Evolutionary conservation across 1,140 invertebrate species (phyloP).

Genomic region (Aphelinus atriplicis): DNA sequence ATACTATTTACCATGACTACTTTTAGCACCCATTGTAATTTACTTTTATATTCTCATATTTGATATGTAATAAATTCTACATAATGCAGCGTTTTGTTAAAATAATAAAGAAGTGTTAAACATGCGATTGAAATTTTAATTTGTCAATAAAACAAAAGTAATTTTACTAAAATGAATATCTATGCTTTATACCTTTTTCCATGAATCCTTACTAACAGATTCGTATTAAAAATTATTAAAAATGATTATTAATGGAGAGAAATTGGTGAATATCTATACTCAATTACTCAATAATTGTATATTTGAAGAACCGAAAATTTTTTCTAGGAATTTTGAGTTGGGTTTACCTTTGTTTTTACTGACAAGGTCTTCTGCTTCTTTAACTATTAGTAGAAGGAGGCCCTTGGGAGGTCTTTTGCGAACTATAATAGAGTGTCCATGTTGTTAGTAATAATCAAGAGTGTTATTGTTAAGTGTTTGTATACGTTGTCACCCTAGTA

Average conservation of each 20-base stretch:
- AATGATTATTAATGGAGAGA: too few relatives aligned
- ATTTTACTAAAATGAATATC: conserved; percentile 14
- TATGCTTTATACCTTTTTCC: background rate
- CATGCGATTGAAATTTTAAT: conserved; percentile 22
- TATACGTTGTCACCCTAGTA: conserved; percentile 23
- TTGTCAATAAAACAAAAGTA: conserved; percentile 40
- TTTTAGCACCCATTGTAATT: background rate
- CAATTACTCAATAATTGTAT: too few relatives aligned
- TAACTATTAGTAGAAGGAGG: conserved; percentile 60
- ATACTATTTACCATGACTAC: conserved; percentile 11
- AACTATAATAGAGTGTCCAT: conserved; percentile 64
- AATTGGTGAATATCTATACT: too few relatives aligned
- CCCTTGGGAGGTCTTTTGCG: conserved; percentile 61
- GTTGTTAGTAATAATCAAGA: background rate
- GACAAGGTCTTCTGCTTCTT: conserved; percentile 60
- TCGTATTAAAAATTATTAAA: too few relatives aligned
- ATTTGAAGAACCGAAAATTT: background rate
- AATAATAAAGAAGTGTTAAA: conserved; percentile 23
- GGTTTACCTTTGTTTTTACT: conserved; percentile 57
- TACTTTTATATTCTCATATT: conserved; percentile 29
- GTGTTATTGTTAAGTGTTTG: conserved; percentile 10
- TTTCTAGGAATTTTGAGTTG: conserved; percentile 18
- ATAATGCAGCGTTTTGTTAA: background rate
- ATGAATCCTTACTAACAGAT: too few relatives aligned
- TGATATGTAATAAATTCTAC: conserved; percentile 2